Percentiles rank a stretch among this genome's conserved stretches.
Conservation (phyloP, 2,888 invertebrate genomes). For the Gastracanthus pulcherrimus region DNA sequence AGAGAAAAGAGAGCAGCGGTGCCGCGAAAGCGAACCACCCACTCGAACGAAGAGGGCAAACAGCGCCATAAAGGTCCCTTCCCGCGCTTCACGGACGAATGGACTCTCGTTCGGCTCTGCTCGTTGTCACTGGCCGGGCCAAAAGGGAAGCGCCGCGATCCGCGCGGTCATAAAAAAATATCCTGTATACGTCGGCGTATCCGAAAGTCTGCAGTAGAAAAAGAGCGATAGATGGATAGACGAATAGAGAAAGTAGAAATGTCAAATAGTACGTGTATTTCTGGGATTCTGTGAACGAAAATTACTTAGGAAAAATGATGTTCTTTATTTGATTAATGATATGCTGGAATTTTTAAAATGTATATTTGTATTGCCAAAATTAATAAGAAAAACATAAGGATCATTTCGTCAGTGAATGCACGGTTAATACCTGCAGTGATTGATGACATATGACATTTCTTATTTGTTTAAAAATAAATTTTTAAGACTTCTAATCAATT, state of each 20-base stretch:
- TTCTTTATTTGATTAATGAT: no score
- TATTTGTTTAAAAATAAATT: no score
- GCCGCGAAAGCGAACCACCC: slow-evolving; percentile 65
- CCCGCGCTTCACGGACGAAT: slow-evolving; percentile 63
- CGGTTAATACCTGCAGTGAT: no score
- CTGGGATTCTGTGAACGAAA: no score
- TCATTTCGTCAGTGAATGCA: no score
- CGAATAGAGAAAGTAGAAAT: background rate
- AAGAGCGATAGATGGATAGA: background rate
- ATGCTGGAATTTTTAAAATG: no score
- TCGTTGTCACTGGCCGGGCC: slow-evolving; percentile 45
- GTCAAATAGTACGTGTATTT: no score
- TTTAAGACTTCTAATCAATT: no score
- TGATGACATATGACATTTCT: no score
- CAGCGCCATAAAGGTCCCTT: slow-evolving; percentile 71
- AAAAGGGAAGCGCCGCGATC: slow-evolving; percentile 60
- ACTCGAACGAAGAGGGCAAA: slow-evolving; percentile 70
- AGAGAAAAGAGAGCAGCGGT: slow-evolving; percentile 60
- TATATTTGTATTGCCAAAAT: no score
- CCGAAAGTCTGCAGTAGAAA: background rate
- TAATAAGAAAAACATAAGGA: no score
- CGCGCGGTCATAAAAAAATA: background rate
- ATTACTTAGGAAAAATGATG: no score
- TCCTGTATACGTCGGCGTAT: background rate
- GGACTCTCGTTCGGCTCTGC: slow-evolving; percentile 61